phyloP scores from a whole-genome alignment of 2,888 invertebrate species.

The Agrotis clavis region DNA sequence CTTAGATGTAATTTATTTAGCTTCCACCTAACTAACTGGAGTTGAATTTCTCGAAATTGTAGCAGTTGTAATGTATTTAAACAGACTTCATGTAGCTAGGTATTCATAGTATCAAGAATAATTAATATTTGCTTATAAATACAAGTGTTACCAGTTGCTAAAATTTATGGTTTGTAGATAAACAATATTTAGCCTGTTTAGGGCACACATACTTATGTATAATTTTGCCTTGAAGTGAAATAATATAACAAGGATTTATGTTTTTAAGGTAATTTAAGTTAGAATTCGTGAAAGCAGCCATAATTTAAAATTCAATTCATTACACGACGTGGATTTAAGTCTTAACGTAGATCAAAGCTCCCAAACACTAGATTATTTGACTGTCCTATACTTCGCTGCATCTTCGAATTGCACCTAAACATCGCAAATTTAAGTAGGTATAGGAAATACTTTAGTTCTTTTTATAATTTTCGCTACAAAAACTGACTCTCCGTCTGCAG shows the following conservation, averaged over 20 bases:
- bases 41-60: conserved; percentile 4
- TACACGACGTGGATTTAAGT: background rate
- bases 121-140: too few species aligned
- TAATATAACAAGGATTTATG: too few species aligned
- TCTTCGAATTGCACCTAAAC: background rate
- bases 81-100: conserved; percentile 6
- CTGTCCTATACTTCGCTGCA: background rate
- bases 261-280: background rate
- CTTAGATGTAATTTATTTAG: conserved; percentile 32
- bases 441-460: background rate
- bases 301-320: conserved; percentile 1
- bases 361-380: conserved; percentile 5
- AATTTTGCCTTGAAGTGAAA: too few species aligned
- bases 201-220: too few species aligned
- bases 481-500: background rate
- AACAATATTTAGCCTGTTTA: too few species aligned
- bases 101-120: background rate
- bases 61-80: background rate
- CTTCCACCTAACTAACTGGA: conserved; percentile 10
- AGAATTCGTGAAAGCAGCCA: conserved; percentile 4
- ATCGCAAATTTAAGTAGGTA: background rate
- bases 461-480: background rate
- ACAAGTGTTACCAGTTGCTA: too few species aligned
- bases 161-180: too few species aligned
- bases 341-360: background rate